Percentiles rank a stretch among this genome's conserved stretches.
Evolutionary conservation across 1,140 invertebrate species (phyloP).

Genomic region (Bombus soroeensis): DNA sequence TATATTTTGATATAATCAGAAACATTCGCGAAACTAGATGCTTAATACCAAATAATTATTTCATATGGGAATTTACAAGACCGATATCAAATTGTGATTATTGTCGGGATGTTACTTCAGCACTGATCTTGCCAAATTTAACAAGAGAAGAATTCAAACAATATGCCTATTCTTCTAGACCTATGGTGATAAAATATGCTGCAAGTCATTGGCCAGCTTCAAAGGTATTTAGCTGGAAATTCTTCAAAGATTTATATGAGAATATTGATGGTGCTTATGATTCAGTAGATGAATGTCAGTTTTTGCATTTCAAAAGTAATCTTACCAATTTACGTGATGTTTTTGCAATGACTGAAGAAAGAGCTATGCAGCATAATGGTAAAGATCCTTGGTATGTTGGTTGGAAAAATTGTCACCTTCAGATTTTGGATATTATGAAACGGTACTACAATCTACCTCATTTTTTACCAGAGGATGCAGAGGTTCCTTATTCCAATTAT

Average conservation of each 20-base stretch:
- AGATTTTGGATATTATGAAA: slow-evolving; percentile 89
- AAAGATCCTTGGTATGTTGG: slow-evolving; percentile 94
- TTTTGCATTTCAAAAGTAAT: slow-evolving; percentile 94
- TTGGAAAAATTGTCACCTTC: slow-evolving; percentile 95
- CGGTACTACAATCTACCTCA: slow-evolving; percentile 92
- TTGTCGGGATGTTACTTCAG: slow-evolving; percentile 85
- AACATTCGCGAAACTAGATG: slow-evolving; percentile 84
- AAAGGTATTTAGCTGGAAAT: slow-evolving; percentile 87
- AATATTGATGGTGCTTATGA: slow-evolving; percentile 86
- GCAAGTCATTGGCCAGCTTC: slow-evolving; percentile 91
- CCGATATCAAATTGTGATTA: slow-evolving; percentile 92
- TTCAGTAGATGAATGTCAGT: slow-evolving; percentile 92
- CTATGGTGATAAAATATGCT: slow-evolving; percentile 91
- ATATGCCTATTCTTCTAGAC: slow-evolving; percentile 91
- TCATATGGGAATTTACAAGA: slow-evolving; percentile 92
- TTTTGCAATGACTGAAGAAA: slow-evolving; percentile 88
- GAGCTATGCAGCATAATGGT: slow-evolving; percentile 85
- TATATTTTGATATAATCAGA: slow-evolving; percentile 53
- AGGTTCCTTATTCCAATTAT: slow-evolving; percentile 94
- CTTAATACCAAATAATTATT: slow-evolving; percentile 91
- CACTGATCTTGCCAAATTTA: slow-evolving; percentile 87
- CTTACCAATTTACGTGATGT: slow-evolving; percentile 90
- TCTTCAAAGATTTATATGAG: slow-evolving; percentile 90
- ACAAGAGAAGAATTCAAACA: slow-evolving; percentile 86
- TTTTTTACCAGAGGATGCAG: slow-evolving; percentile 94